Evolutionary conservation across 37 sponge, comb jelly and placozoan genomes (phyloP), one percentile per base, ranked within the genome.

Genomic region (Bolinopsis microptera): DNA sequence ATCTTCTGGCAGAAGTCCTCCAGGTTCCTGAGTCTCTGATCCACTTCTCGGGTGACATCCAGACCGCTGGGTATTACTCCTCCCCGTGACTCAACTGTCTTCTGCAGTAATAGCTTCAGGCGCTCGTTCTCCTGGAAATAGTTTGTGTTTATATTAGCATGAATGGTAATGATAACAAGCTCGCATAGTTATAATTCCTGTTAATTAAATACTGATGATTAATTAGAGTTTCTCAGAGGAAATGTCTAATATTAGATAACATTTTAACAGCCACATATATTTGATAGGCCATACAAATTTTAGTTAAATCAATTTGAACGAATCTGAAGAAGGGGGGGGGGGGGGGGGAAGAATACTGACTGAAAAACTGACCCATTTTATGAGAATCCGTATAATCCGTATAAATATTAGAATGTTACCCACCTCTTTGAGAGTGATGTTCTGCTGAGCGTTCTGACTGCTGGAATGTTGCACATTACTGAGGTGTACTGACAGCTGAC

Each of bases 371-470:
- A n/a, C n/a, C n/a, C n/a, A n/a, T n/a, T n/a, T n/a, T n/a, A n/a
- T n/a, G n/a, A n/a, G n/a, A n/a, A n/a, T n/a, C n/a, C n/a, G n/a
- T n/a, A n/a, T n/a, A n/a, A n/a, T n/a, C n/a, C n/a, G n/a, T n/a
- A n/a, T n/a, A n/a, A n/a, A n/a, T n/a, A n/a, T n/a, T n/a, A n/a
- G n/a, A n/a, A n/a, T n/a, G n/a, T n/a, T 48, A 48, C 61, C 5
- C 61, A 86, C 90, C 90, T 86, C 90, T 86, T 41, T 39, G 61
- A 86, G 90, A 38, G 61, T 22, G 3, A 86, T 86, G 61, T 86
- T 86, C 30, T 86, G 90, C 30, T 86, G 90, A 26, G 90, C 90
- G 90, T 86, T 86, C 30, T 86, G 61, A 18, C 35, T 41, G 90
- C 90, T 86, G 30, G 61, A 24, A 23, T 86, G 61, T 27, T 41